Evolutionary conservation across 2,888 invertebrate species (phyloP).

Genomic region (Sarcophaga caerulescens): DNA sequence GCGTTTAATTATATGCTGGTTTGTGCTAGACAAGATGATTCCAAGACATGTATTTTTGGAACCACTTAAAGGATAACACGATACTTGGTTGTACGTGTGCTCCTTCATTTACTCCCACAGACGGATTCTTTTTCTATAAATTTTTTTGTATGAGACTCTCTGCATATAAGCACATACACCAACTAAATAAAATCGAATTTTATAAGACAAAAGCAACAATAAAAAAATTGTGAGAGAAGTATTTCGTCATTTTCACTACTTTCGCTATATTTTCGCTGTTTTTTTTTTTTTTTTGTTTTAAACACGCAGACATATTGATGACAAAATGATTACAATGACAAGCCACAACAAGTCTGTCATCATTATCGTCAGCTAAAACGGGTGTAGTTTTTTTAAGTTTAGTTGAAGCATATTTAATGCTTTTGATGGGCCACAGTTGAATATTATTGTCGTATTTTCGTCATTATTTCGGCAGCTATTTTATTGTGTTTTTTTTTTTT

Average conservation of each 20-base stretch:
- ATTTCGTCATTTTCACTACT: conserved; percentile 65
- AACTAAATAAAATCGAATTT: neutral
- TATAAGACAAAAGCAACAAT: conserved; percentile 22
- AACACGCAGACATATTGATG: conserved; percentile 78
- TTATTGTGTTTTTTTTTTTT: neutral
- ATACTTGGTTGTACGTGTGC: no score
- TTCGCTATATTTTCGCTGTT: no score
- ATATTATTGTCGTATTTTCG: neutral
- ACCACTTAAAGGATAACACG: no score
- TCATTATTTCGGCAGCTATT: conserved; percentile 16
- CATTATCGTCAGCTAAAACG: conserved; percentile 3
- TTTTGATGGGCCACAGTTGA: no score
- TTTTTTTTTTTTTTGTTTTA: conserved; percentile 64
- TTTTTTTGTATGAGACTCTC: neutral
- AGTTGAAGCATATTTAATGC: no score
- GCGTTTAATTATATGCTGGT: no score
- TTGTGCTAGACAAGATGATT: no score
- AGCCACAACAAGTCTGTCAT: conserved; percentile 64
- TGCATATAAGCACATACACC: conserved; percentile 3
- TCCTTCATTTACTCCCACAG: no score
- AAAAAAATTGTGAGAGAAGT: conserved; percentile 20
- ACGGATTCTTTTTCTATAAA: no score
- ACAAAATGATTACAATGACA: conserved; percentile 79
- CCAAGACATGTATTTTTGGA: no score
- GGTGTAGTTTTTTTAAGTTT: no score